These are phyloP conservation scores for Eulemur mongoz DNA, from an alignment of 2,797 vertebrate species.

Conservation along the genomic window DNA sequence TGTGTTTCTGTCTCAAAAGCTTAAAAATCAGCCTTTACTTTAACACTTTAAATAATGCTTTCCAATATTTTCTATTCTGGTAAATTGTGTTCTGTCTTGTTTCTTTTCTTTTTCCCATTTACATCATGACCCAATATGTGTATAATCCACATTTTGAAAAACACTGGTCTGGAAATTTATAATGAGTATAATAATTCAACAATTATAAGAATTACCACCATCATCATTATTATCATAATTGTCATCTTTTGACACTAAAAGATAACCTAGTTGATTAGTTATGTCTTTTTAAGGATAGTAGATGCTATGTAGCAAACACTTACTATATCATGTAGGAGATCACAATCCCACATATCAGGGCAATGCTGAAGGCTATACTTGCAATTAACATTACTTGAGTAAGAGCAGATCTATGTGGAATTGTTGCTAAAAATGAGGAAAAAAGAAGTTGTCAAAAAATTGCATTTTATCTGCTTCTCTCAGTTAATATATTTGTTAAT, in stretches of 20 bases:
- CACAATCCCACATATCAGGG: conserved; percentile 28
- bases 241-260: not conserved
- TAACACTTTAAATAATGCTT: not conserved
- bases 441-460: not conserved
- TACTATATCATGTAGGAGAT: conserved; percentile 51
- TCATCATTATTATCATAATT: not conserved
- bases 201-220: not conserved
- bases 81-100: not conserved
- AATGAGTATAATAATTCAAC: not conserved
- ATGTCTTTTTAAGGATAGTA: not conserved
- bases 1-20: not conserved
- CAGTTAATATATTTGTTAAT: not conserved
- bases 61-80: not conserved
- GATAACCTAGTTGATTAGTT: not conserved
- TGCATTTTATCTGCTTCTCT: not conserved
- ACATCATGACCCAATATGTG: not conserved
- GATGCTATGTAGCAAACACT: not conserved
- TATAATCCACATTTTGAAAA: not conserved
- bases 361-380: not conserved
- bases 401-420: conserved; percentile 8
- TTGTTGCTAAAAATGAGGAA: conserved; percentile 9
- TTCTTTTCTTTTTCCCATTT: not conserved
- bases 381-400: conserved; percentile 44
- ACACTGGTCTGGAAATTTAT: not conserved
- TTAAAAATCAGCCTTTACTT: not conserved